Percentiles rank a stretch among this genome's conserved stretches.
phyloP scores from a whole-genome alignment of 2,113 vertebrate genomes.

The Upupa epops region DNA sequence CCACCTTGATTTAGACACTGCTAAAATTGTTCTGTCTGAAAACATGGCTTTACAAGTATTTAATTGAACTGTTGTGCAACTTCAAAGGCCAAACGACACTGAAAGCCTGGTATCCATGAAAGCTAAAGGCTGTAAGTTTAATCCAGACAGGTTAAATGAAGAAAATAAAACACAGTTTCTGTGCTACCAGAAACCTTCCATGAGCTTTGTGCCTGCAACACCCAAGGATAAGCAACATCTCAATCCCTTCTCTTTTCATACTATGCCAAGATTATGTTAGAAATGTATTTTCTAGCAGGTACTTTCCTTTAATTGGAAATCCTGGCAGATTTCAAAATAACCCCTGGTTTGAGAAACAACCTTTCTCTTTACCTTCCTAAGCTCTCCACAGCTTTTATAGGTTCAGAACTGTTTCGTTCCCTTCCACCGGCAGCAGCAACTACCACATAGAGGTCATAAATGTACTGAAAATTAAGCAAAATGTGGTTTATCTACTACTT shows the following conservation, averaged over 20 bases:
- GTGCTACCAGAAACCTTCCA: background rate
- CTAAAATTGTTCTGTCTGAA: background rate
- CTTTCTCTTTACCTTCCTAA: background rate
- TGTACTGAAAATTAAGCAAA: background rate
- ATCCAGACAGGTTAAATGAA: background rate
- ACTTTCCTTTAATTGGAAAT: constrained; percentile 1
- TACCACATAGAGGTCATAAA: too few species aligned
- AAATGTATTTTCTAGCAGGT: background rate
- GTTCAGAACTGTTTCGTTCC: background rate
- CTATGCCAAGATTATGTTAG: background rate
- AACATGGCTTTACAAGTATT: background rate
- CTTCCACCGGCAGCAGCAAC: background rate
- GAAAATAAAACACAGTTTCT: background rate
- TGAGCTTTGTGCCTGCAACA: background rate
- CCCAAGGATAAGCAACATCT: background rate
- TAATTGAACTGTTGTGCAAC: background rate
- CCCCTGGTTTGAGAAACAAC: background rate
- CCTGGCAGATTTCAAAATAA: background rate
- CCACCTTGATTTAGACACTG: background rate
- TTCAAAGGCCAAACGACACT: background rate
- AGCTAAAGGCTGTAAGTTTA: background rate
- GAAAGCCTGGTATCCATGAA: background rate
- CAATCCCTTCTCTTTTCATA: background rate
- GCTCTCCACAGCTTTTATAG: background rate
- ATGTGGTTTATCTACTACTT: background rate